phyloP scores from a whole-genome alignment of 2,888 invertebrate species.

The Flexamia atlantica region DNA sequence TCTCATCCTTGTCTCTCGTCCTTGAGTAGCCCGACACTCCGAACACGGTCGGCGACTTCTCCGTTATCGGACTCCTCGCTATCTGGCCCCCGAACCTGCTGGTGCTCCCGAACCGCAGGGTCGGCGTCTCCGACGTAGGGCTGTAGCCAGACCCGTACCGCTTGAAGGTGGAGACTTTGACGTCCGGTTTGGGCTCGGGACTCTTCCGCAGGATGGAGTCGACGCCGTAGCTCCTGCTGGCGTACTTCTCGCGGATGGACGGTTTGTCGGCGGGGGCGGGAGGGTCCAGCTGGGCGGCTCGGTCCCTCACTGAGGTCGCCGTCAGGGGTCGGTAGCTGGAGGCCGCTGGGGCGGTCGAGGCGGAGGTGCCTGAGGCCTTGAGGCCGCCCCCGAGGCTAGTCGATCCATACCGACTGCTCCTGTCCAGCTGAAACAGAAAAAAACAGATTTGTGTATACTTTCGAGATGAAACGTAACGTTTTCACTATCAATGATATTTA shows the following conservation, averaged over 20 bases:
- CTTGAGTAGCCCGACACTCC: slow-evolving; percentile 67
- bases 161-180: slow-evolving; percentile 40
- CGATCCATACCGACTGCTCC: slow-evolving; percentile 57
- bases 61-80: slow-evolving; percentile 70
- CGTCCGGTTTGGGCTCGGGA: slow-evolving; percentile 45
- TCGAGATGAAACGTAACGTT: too few relatives aligned
- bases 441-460: neutral
- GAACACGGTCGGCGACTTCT: slow-evolving; percentile 70
- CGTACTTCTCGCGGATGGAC: slow-evolving; percentile 59
- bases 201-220: slow-evolving; percentile 24
- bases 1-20: slow-evolving; percentile 22
- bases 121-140: slow-evolving; percentile 65
- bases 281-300: slow-evolving; percentile 59
- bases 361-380: neutral
- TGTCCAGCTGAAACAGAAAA: slow-evolving; percentile 49
- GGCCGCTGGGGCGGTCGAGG: slow-evolving; percentile 36
- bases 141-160: slow-evolving; percentile 61
- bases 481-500: too few relatives aligned
- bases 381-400: slow-evolving; percentile 3
- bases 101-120: slow-evolving; percentile 69
- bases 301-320: slow-evolving; percentile 59
- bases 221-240: slow-evolving; percentile 51
- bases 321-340: slow-evolving; percentile 53
- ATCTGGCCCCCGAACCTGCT: slow-evolving; percentile 70
- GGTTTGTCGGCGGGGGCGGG: slow-evolving; percentile 42